These are phyloP conservation scores for Tiphia femorata DNA, from an alignment of 2,888 invertebrate genomes.

Conservation along the genomic window DNA sequence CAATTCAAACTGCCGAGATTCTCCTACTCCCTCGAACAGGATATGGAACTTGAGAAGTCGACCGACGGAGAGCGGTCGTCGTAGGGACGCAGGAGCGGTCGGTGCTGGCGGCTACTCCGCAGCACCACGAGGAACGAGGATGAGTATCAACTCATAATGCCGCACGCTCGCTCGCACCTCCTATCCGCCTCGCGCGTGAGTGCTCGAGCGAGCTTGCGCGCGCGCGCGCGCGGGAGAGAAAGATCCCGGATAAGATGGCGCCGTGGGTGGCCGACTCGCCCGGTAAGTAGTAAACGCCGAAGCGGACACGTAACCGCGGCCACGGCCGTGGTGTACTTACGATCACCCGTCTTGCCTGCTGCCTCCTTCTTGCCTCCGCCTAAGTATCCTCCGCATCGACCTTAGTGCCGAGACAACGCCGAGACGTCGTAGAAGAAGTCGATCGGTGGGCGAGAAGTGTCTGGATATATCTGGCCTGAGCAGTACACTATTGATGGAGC, in stretches of 20 bases:
- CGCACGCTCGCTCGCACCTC: conserved; percentile 42
- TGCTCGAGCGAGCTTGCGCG: conserved; percentile 14
- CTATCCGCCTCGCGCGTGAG: conserved; percentile 1
- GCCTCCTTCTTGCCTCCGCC: conserved; percentile 39
- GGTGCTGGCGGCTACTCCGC: conserved; percentile 25
- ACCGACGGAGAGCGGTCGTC: no score
- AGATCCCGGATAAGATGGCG: conserved; percentile 67
- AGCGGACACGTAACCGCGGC: conserved; percentile 48
- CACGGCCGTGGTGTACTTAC: conserved; percentile 39
- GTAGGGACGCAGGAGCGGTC: no score
- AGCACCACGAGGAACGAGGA: conserved; percentile 26
- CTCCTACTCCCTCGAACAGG: conserved; percentile 58
- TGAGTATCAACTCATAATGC: conserved; percentile 48
- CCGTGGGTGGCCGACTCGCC: conserved; percentile 65
- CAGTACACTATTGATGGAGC: no score
- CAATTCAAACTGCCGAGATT: conserved; percentile 46
- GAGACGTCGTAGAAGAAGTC: no score
- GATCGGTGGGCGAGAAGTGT: no score
- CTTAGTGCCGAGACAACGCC: no score
- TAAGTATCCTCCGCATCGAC: conserved; percentile 32
- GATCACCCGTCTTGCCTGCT: conserved; percentile 38
- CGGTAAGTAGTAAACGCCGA: conserved; percentile 52
- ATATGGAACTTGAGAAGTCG: conserved; percentile 60
- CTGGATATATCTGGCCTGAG: no score
- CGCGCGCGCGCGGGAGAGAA: conserved; percentile 45